These are phyloP conservation scores for Malurus splendens DNA, from an alignment of 2,797 vertebrate species.

Conservation along the genomic window DNA sequence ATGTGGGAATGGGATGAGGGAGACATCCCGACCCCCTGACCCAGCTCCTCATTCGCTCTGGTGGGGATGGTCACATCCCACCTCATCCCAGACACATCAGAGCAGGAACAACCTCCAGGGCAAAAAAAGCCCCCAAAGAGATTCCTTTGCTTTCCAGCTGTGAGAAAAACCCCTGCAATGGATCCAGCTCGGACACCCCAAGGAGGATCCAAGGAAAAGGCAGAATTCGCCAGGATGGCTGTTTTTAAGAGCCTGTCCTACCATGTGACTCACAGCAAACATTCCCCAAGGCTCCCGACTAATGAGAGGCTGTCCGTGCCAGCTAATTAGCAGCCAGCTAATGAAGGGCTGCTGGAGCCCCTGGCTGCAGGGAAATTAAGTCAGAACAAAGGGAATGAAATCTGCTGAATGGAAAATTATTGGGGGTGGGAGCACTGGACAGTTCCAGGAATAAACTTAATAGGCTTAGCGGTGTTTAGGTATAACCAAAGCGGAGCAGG, in stretches of 20 bases:
- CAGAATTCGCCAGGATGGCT: neutral
- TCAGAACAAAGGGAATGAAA: slow-evolving; percentile 52
- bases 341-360: neutral
- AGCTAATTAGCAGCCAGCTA: slow-evolving; percentile 54
- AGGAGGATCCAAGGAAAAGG: neutral
- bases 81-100: neutral
- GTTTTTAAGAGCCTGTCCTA: neutral
- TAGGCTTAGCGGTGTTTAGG: slow-evolving; percentile 15
- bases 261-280: neutral
- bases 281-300: neutral
- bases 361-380: slow-evolving; percentile 28
- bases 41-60: neutral
- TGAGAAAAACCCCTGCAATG: neutral
- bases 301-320: slow-evolving; percentile 14
- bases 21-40: accelerated
- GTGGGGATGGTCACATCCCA: neutral
- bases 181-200: neutral
- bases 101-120: neutral
- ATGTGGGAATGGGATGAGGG: neutral
- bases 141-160: neutral
- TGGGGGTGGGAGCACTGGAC: neutral
- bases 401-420: slow-evolving; percentile 5
- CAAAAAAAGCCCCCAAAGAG: neutral
- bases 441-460: slow-evolving; percentile 57
- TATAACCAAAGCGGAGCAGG: neutral